phyloP scores from a whole-genome alignment of 2,888 invertebrate genomes.

The Diachrysia chrysitis region DNA sequence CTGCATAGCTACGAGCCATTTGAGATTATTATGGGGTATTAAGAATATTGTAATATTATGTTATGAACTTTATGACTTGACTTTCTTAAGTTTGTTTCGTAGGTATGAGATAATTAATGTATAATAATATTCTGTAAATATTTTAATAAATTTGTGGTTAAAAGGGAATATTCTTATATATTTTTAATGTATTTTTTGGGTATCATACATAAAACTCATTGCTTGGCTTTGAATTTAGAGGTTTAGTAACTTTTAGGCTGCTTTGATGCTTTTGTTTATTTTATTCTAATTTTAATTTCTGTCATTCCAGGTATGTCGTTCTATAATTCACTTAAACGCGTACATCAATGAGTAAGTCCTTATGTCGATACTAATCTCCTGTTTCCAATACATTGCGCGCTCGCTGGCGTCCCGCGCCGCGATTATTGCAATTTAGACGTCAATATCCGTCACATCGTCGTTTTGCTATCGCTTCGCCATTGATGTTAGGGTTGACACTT shows the following conservation, averaged over 20 bases:
- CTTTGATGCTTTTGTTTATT: neutral
- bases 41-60: conserved; percentile 29
- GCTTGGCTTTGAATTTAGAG: no score
- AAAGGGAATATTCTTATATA: no score
- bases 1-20: conserved; percentile 61
- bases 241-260: neutral
- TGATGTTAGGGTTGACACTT: conserved; percentile 34
- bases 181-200: no score
- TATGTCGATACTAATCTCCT: conserved; percentile 47
- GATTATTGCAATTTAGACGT: conserved; percentile 45
- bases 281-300: conserved; percentile 16
- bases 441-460: conserved; percentile 49
- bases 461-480: conserved; percentile 33
- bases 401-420: conserved; percentile 36
- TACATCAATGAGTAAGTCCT: conserved; percentile 43
- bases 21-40: conserved; percentile 39
- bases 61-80: conserved; percentile 37
- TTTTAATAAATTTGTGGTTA: neutral
- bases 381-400: conserved; percentile 55
- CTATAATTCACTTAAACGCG: neutral
- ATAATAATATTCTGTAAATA: neutral
- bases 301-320: conserved; percentile 69
- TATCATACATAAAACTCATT: no score
- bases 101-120: neutral
- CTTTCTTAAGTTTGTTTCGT: conserved; percentile 13